Evolutionary conservation across 2,797 vertebrate species (phyloP), one percentile per base, ranked within the genome.

Genomic region (Rhabdomys pumilio): DNA sequence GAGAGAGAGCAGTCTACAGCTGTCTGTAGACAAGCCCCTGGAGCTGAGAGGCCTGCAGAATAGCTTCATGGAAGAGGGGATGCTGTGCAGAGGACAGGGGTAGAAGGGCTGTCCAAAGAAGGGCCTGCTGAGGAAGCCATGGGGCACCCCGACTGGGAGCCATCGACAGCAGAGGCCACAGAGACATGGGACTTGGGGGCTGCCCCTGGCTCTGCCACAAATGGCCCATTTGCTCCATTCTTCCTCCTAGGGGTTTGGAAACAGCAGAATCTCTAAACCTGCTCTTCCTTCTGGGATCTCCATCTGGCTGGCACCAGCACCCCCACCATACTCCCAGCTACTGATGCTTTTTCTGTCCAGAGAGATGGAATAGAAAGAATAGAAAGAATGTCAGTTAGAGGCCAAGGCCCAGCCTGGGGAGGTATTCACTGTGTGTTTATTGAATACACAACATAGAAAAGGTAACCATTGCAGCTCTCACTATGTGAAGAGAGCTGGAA

Each of bases 381-480:
- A 38, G 38, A 38, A 38, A 38, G 38, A 38, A 38, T 38, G 44
- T 31, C 2, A 8, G 44, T 44, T 22, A 0, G 41, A 29, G 26
- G 77, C 50, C 67, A 55, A 85, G 73, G 67, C 61, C 57, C 2
- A 57, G 47, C 29, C 73, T 4, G 1, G 34, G 86, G 44, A 82
- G 17, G 87, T 6, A 41, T 15, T 89, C 24, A 17, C 79, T 20
- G 47, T 41, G 55, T 3, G 20, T 98, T 98, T 97, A 97, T 95
- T 97, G 81, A 67, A 12, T n/a, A 24, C 19, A 89, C 50, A 57
- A 92, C 67, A 77, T 41, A 44, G 65, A 53, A n/a, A 26, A 84
- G 47, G 77, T 5, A 1, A 59, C 59, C n/a, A 4, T 22, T 34
- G 26, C 50, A 22, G 67, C 4, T 29, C 69, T 34, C 57, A 38